A percentile compares a stretch with the other conserved stretches of the same genome.
Conservation (phyloP, 2,113 vertebrate genomes). For the Pungitius pungitius region DNA sequence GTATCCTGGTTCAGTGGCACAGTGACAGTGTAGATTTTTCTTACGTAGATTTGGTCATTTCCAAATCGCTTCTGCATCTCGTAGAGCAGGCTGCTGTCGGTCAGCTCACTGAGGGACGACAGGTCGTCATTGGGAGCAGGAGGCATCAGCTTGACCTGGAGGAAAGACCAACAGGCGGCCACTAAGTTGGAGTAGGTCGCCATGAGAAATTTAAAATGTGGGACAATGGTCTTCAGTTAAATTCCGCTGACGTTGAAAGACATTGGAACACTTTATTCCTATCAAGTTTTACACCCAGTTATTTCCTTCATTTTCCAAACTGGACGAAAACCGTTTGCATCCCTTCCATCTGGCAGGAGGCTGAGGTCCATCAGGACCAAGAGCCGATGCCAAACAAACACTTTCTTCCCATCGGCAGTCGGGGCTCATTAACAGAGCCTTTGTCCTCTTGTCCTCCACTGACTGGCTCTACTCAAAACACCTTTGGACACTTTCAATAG, state of each 20-base stretch:
- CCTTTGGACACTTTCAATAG: too few relatives aligned
- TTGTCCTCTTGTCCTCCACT: too few relatives aligned
- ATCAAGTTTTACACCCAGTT: not conserved
- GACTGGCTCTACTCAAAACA: too few relatives aligned
- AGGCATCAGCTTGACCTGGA: conserved; percentile 91
- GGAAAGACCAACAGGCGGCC: conserved; percentile 17
- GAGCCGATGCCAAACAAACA: too few relatives aligned
- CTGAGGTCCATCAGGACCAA: too few relatives aligned
- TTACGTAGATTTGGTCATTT: conserved; percentile 96
- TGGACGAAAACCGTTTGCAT: too few relatives aligned
- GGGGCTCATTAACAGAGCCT: too few relatives aligned
- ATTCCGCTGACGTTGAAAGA: not conserved
- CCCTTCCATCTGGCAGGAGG: too few relatives aligned
- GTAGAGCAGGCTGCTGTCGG: conserved; percentile 95
- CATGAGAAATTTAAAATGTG: not conserved
- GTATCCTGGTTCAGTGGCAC: conserved; percentile 20
- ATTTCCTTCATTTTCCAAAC: not conserved
- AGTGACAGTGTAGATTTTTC: conserved; percentile 41
- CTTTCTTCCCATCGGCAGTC: too few relatives aligned
- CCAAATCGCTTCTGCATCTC: conserved; percentile 97
- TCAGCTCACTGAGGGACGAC: conserved; percentile 93
- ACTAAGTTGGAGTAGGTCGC: not conserved
- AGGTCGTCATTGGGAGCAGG: conserved; percentile 95
- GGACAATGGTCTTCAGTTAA: not conserved
- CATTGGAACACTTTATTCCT: not conserved